phyloP scores from a whole-genome alignment of 2,113 vertebrate genomes.

The Sinocyclocheilus maitianheensis region DNA sequence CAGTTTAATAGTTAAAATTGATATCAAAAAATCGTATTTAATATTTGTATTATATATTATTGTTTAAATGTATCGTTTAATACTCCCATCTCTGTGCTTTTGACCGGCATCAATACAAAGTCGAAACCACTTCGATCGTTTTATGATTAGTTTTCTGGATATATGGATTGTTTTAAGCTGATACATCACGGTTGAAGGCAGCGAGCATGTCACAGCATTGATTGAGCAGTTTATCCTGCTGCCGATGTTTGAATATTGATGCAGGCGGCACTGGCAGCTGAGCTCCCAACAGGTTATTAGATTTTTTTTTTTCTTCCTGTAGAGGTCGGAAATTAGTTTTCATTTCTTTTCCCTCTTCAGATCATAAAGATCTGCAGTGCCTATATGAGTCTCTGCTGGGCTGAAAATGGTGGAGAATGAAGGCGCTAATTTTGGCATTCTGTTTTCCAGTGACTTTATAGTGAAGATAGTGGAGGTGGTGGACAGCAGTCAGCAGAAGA shows the following conservation, averaged over 20 bases:
- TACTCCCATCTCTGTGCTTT: neutral
- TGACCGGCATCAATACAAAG: neutral
- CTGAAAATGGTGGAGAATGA: slow-evolving; percentile 1
- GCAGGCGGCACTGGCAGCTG: slow-evolving; percentile 39
- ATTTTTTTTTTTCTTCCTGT: slow-evolving; percentile 20
- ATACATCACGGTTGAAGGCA: slow-evolving; percentile 55
- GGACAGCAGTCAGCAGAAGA: slow-evolving; percentile 92
- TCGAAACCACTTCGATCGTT: slow-evolving; percentile 6
- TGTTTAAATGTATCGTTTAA: neutral
- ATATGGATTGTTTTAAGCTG: slow-evolving; percentile 61
- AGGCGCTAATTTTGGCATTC: neutral
- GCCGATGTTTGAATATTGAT: slow-evolving; percentile 65
- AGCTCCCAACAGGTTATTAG: slow-evolving; percentile 51
- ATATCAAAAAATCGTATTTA: neutral
- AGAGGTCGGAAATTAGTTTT: slow-evolving; percentile 56
- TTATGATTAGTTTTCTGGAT: slow-evolving; percentile 52
- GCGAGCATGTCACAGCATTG: slow-evolving; percentile 56
- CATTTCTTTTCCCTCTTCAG: slow-evolving; percentile 49
- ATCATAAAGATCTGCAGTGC: slow-evolving; percentile 19
- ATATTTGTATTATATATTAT: neutral
- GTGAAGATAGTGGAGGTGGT: slow-evolving; percentile 92
- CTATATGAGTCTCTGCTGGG: slow-evolving; percentile 36
- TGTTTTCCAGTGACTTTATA: slow-evolving; percentile 86
- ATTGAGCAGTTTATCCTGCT: slow-evolving; percentile 56
- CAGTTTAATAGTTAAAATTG: neutral